These are phyloP conservation scores for Typhlichthys eigenmanni DNA, from an alignment of 2,797 vertebrate genomes.

Conservation along the genomic window DNA sequence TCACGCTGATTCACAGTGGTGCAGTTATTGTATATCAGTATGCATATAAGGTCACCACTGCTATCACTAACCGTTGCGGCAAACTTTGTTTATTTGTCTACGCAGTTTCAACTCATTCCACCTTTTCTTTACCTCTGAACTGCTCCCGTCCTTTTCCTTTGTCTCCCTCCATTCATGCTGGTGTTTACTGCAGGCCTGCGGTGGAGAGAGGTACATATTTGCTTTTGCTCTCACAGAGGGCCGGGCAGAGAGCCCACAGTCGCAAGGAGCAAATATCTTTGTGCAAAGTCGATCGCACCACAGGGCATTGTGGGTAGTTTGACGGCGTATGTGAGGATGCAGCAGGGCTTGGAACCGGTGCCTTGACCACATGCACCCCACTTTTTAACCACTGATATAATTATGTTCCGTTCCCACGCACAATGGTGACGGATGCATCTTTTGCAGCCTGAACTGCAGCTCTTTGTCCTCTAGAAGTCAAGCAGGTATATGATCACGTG, in stretches of 20 bases:
- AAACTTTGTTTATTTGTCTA: conserved; percentile 45
- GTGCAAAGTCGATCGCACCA: conserved; percentile 50
- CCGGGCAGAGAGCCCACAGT: conserved; percentile 67
- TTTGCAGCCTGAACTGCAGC: conserved; percentile 24
- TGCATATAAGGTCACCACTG: not conserved
- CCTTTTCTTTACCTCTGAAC: conserved; percentile 57
- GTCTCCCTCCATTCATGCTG: conserved; percentile 48
- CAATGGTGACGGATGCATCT: conserved; percentile 41
- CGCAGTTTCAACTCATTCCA: conserved; percentile 30
- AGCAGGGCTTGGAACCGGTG: conserved; percentile 32
- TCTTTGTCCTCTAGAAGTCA: conserved; percentile 26
- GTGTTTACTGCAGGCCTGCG: conserved; percentile 49
- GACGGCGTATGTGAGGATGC: conserved; percentile 26
- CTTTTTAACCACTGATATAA: conserved; percentile 54
- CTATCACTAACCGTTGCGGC: conserved; percentile 38
- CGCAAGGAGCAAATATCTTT: conserved; percentile 69
- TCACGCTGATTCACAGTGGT: not conserved
- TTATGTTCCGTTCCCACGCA: conserved; percentile 42
- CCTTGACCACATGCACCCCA: conserved; percentile 27
- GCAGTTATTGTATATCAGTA: no score
- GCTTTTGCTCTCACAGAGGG: conserved; percentile 61
- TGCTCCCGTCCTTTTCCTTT: conserved; percentile 57
- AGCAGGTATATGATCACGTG: conserved; percentile 16
- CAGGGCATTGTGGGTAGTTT: conserved; percentile 54
- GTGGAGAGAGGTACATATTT: conserved; percentile 57